Base-by-base conservation (phyloP, 1,140 invertebrate species). In the Whitmania pigra region DNA sequence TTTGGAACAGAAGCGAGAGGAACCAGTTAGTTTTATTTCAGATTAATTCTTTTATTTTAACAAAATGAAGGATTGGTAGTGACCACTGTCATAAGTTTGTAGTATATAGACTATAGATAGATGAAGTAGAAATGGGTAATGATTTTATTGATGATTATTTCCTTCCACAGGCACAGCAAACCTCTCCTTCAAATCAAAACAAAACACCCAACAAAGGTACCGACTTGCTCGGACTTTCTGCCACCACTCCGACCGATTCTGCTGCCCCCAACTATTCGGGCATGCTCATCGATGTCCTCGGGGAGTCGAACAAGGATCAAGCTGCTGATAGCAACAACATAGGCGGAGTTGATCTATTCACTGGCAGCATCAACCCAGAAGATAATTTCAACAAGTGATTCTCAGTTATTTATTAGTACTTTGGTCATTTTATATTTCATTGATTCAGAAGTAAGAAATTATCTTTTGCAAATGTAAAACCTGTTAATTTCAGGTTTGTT, bases 401-500 rank as follows among this genome's bases (percentile, higher is more conserved):
- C 13, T 7, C 4, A 9, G 36, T 67, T 22, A 25, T 67, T 25
- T 4, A 67, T 31, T 22, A 5, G 2, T 31, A 22, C 20, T 57
- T 57, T 57, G n/a, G n/a, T n/a, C n/a, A n/a, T n/a, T n/a, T n/a
- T 43, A 43, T 13, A 43, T 43, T 6, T 43, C 5, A 49, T 49
- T 49, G 0, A 11, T 49, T 49, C 5, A 49, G 9, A 49, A 49
- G 43, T 11, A 17, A 49, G 43, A 49, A 49, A 15, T 49, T 11
- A 17, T 49, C 9, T 36, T 57, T 57, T 11, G 18, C 15, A 4
- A 31, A 20, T 20, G 20, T 25, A 22, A 68, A 3, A 7, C 0
- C 0, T 73, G 77, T 76, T 43, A 68, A 36, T 80, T 80, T 54
- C 78, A 92, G 89, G 81, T 96, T 98, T 81, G 87, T 97, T 67